Evolutionary conservation across 2,888 invertebrate species (phyloP).

Genomic region (Apodemia mormo): DNA sequence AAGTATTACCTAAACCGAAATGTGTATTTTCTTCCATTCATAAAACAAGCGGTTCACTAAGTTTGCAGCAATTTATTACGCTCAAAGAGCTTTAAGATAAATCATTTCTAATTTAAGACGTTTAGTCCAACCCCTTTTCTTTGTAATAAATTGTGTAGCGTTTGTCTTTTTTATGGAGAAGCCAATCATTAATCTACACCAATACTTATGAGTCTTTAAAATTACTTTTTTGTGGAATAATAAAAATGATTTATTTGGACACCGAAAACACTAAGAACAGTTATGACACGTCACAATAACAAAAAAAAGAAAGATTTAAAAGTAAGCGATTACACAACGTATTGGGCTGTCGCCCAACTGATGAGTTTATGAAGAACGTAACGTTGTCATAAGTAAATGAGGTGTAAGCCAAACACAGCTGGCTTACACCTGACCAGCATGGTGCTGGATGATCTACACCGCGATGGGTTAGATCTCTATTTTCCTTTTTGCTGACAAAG

Average conservation of each 20-base stretch:
- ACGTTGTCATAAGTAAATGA: too few relatives aligned
- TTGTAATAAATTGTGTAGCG: conserved; percentile 47
- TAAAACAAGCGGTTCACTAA: conserved; percentile 16
- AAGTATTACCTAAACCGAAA: neutral
- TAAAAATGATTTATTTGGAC: neutral
- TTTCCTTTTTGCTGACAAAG: too few relatives aligned
- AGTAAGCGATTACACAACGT: too few relatives aligned
- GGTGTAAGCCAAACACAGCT: too few relatives aligned
- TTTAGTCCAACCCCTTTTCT: conserved; percentile 45
- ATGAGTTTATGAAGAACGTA: too few relatives aligned
- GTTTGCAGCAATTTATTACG: conserved; percentile 19
- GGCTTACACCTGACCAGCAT: too few relatives aligned
- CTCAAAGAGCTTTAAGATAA: conserved; percentile 46
- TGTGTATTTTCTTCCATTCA: conserved; percentile 12
- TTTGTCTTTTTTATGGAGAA: conserved; percentile 46
- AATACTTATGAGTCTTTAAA: conserved; percentile 23
- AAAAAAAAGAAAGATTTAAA: too few relatives aligned
- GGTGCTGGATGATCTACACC: too few relatives aligned
- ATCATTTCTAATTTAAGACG: conserved; percentile 55
- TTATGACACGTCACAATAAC: too few relatives aligned
- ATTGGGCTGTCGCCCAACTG: too few relatives aligned
- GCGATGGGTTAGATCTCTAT: too few relatives aligned
- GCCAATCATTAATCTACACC: conserved; percentile 37
- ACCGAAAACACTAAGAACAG: neutral
- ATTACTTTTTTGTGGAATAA: neutral